Conservation (phyloP, 2,113 vertebrate genomes). For the Thamnophis sirtalis region DNA sequence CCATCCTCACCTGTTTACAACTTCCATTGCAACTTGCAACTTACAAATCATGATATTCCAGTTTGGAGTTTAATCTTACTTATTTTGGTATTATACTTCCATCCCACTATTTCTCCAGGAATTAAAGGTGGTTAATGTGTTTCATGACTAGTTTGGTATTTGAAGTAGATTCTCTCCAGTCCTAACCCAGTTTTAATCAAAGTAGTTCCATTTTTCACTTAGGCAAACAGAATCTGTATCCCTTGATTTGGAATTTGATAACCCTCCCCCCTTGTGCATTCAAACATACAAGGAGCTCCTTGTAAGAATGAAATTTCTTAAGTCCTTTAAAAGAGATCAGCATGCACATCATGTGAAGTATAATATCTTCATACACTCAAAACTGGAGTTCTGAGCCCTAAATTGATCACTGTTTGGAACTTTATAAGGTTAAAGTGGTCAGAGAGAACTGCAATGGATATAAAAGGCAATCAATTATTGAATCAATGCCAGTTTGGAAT, state of each 20-base stretch:
- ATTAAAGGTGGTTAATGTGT: background rate
- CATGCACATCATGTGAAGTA: background rate
- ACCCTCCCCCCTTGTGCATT: background rate
- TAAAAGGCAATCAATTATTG: background rate
- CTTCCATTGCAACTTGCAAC: background rate
- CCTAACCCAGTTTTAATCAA: background rate
- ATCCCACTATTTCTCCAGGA: background rate
- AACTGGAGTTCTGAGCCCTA: background rate
- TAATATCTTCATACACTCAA: background rate
- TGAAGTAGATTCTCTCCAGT: background rate
- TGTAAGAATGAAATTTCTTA: background rate
- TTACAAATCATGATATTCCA: background rate
- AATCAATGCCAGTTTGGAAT: background rate
- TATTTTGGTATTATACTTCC: background rate
- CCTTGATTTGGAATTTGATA: background rate
- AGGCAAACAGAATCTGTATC: background rate
- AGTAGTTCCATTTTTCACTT: background rate
- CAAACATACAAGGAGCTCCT: background rate
- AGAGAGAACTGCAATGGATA: background rate
- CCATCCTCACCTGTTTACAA: background rate
- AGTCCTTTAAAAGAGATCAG: background rate
- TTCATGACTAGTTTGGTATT: background rate
- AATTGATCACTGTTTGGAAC: background rate
- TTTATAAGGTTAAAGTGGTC: background rate
- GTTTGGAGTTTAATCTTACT: background rate